Base-by-base conservation (phyloP, 2,113 vertebrate species). In the Pangasianodon gigas region DNA sequence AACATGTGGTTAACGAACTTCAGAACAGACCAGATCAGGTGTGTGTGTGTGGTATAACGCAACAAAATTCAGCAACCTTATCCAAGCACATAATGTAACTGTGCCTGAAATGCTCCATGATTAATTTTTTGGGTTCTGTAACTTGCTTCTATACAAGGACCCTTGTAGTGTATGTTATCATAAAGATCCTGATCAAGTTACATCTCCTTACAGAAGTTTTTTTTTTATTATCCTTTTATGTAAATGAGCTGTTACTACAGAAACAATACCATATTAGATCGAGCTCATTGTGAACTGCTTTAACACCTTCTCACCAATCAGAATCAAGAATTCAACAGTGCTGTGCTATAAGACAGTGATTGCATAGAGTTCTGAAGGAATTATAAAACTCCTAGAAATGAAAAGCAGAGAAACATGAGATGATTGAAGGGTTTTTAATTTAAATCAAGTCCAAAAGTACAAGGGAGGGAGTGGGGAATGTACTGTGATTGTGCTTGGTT, bases 361-460 rank as follows among this genome's bases (percentile, higher is more conserved):
- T 13, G 32, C 11, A n/a, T 14, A 26, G 1, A n/a, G 3, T n/a
- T 13, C 14, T 41, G 6, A 71, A 6, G 69, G 16, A 21, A 46
- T 24, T 51, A 4, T 7, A 80, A 46, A 77, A 6, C 71, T 21
- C 32, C 19, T 48, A 14, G 26, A 54, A 54, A 52, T 81, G 16
- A 32, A 54, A 32, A 19, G 24, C 29, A 52, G 46, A 81, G 54
- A 84, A 84, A 84, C 11, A 14, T 0, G 19, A 82, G 6, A 54
- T 1, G 9, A 84, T 6, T 6, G 54, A 84, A 60, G 19, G 26
- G 52, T 62, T 52, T 56, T 91, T 91, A 83, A 88, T 90, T 91
- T 44, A 86, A 91, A 91, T 83, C 77, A 88, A 90, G 81, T 90
- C 54, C 60, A 90, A 88, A 75, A 88, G 48, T 84, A 60, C 32